These are phyloP conservation scores for Hypena proboscidalis DNA, from an alignment of 2,888 invertebrate genomes.

Conservation along the genomic window DNA sequence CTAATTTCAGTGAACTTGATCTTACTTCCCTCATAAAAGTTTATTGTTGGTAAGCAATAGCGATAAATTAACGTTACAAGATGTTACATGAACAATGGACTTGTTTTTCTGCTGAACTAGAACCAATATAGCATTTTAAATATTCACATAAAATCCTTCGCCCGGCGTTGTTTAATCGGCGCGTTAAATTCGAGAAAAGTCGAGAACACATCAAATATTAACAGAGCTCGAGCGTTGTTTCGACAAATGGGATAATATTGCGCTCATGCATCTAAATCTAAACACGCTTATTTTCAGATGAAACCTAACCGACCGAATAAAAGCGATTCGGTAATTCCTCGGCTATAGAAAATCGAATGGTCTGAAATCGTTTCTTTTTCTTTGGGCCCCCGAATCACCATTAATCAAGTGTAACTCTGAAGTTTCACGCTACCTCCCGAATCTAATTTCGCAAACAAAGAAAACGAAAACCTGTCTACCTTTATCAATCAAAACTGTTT, in stretches of 20 bases:
- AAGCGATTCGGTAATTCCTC: conserved; percentile 59
- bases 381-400: conserved; percentile 70
- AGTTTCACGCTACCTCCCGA: conserved; percentile 77
- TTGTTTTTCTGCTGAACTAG: conserved; percentile 69
- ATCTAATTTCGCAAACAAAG: conserved; percentile 84
- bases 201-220: conserved; percentile 84
- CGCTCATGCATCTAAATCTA: conserved; percentile 75
- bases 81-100: conserved; percentile 62
- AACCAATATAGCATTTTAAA: conserved; percentile 83
- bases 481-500: conserved; percentile 85
- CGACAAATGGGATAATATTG: conserved; percentile 79
- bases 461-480: conserved; percentile 83
- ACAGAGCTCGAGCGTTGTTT: conserved; percentile 75
- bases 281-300: conserved; percentile 62
- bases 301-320: conserved; percentile 46
- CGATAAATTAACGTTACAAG: conserved; percentile 55
- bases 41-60: conserved; percentile 37
- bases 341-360: conserved; percentile 62
- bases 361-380: conserved; percentile 70
- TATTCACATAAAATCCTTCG: conserved; percentile 82
- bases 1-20: conserved; percentile 24
- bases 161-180: conserved; percentile 81
- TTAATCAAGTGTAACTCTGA: conserved; percentile 81
- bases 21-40: conserved; percentile 35
- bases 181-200: conserved; percentile 83